These are phyloP conservation scores for Phrynocephalus vlangalii DNA, from an alignment of 2,797 vertebrate genomes.

Conservation along the genomic window DNA sequence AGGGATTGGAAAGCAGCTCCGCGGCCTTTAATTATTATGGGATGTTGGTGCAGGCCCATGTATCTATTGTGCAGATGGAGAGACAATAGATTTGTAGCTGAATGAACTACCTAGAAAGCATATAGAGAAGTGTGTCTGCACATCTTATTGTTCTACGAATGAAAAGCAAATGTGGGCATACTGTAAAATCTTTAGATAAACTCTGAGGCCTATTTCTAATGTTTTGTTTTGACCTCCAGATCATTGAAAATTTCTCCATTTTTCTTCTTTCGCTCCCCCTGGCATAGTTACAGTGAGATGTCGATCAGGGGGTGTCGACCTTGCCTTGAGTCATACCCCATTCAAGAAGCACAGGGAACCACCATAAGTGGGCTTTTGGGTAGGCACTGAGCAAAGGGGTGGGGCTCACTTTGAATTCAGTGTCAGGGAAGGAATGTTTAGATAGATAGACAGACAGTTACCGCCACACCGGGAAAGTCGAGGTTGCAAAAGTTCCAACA, in stretches of 20 bases:
- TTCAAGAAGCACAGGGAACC: too few relatives aligned
- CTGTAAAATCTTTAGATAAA: not conserved
- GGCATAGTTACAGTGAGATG: not conserved
- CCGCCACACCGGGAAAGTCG: too few relatives aligned
- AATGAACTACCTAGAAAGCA: conserved; percentile 46
- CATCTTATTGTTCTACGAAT: conserved; percentile 46
- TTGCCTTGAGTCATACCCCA: too few relatives aligned
- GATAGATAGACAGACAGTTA: too few relatives aligned
- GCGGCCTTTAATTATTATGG: conserved; percentile 58
- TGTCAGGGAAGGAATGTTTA: too few relatives aligned
- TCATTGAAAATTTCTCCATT: conserved; percentile 13
- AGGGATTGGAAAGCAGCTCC: conserved; percentile 9
- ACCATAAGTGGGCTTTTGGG: too few relatives aligned
- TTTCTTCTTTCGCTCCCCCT: conserved; percentile 8
- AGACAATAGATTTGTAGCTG: conserved; percentile 47
- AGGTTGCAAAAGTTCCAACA: too few relatives aligned
- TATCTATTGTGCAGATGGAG: conserved; percentile 54
- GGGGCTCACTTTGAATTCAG: too few relatives aligned
- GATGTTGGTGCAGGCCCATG: not conserved
- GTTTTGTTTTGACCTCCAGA: conserved; percentile 60
- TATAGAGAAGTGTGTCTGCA: conserved; percentile 10
- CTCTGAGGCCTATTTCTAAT: conserved; percentile 44
- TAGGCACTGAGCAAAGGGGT: too few relatives aligned
- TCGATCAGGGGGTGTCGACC: too few relatives aligned
- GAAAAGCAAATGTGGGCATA: conserved; percentile 51